Base-by-base conservation (phyloP, 2,113 vertebrate genomes). In the Percina caprodes region DNA sequence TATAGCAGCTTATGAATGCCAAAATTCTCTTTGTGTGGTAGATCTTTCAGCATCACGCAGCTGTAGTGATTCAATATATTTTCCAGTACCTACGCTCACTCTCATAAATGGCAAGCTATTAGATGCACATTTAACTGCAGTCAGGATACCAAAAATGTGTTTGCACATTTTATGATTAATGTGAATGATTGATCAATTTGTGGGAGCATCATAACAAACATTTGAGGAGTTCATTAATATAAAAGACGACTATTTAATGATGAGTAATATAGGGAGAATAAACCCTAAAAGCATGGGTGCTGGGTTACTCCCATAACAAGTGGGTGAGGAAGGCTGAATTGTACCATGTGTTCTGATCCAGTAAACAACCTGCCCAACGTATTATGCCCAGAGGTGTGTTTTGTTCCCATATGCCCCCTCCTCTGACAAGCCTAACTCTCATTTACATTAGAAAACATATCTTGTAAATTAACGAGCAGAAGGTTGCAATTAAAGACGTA, bases 401-500 rank as follows among this genome's bases (percentile, higher is more conserved):
- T 69, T 74, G 56, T 77, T 66, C 35, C 77, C 68, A 76, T 33
- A 26, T 45, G 24, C 12, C 24, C 48, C 45, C 49, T 75, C 65
- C 65, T 79, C 46, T 54, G 19, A 76, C 74, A 76, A 77, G 77
- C 69, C 45, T 60, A 48, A 80, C 63, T 84, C 83, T 82, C 70
- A 82, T 85, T 84, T 86, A 86, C 66, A 87, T 76, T 78, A 74
- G 48, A 82, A 88, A 80, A 85, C 74, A 85, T 82, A 79, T 86
- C 82, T 84, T 30, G 66, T 60, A 85, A 87, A 90, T 86, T 74
- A 77, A 81, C 33, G 9, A 78, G 80, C 86, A 83, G 79, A 84
- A 87, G 83, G 81, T 73, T 79, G 77, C 78, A 92, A 86, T 92
- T 77, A 88, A 77, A 91, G 66, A 75, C 24, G 62, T 77, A 65